Base-by-base conservation (phyloP, 1,140 invertebrate species). In the Euwallacea fornicatus region DNA sequence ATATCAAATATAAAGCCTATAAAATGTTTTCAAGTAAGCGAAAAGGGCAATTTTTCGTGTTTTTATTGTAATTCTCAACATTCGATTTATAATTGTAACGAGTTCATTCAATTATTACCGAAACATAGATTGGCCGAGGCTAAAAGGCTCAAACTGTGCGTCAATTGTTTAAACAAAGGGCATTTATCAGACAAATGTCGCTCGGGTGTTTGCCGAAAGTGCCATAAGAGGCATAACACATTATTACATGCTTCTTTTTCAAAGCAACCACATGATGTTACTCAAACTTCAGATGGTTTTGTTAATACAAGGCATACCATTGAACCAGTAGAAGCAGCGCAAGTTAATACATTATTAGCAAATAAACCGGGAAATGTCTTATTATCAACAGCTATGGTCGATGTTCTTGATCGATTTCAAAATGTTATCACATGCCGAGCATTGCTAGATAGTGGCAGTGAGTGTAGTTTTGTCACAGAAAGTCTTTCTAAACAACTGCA, bases 391-490 rank as follows among this genome's bases (percentile, higher is more conserved):
- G 63, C 63, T 6, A 8, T 4, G 8, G 33, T 65, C 7, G 42
- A 53, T 8, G 42, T 54, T 16, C 15, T 53, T 42, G 50, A 54
- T 16, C 9, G 41, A 42, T 21, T 53, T 11, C 9, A 16, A 13
- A 7, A 43, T 4, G 7, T 21, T n/a, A 4, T 44, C 46, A 7
- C 6, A 44, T 7, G 6, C 15, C 9, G 60, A n/a, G 60, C 43
- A 8, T 21, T 62, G 6, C 15, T 62, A 44, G 60, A 62, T 15
- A 15, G 60, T 15, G 60, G 60, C 4, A 44, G 42, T 7, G 42
- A 62, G 43, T 43, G 42, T 6, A 44, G n/a, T 16, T 62, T 62
- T 62, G 10, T 62, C 6, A 9, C 60, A 6, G 43, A 62, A 62
- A 13, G 42, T 8, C 8, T 62, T 8, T 53, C 6, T 11, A 50